Percentiles rank a stretch among this genome's conserved stretches.
These are phyloP conservation scores for Molothrus ater DNA, from an alignment of 2,797 vertebrate species.

Conservation along the genomic window DNA sequence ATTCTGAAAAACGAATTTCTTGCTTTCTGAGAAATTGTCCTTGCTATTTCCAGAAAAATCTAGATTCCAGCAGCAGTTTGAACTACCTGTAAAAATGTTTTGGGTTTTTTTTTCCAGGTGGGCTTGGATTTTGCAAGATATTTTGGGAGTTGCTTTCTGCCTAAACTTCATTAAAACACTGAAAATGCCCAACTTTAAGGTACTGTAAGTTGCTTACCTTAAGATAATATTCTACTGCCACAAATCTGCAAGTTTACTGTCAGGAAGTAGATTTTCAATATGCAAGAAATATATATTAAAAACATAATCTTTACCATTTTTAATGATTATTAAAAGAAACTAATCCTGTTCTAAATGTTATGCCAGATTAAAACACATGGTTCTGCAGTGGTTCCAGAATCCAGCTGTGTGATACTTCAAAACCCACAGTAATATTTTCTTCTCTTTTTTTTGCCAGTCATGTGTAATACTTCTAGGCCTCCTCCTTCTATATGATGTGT, in stretches of 20 bases:
- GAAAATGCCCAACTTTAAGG: constrained; percentile 95
- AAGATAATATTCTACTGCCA: neutral
- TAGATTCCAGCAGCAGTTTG: neutral
- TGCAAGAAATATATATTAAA: neutral
- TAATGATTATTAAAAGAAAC: neutral
- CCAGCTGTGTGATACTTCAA: neutral
- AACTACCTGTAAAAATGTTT: neutral
- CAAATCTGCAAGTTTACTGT: neutral
- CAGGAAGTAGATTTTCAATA: neutral
- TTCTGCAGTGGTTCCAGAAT: neutral
- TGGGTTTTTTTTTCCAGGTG: constrained; percentile 78
- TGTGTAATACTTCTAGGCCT: constrained; percentile 94
- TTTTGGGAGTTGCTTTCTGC: constrained; percentile 92
- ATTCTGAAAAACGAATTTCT: neutral
- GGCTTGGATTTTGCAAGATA: constrained; percentile 96
- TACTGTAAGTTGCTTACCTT: constrained; percentile 66
- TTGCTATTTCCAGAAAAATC: neutral
- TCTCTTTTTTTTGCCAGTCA: constrained; percentile 76
- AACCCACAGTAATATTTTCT: neutral
- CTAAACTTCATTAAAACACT: constrained; percentile 95
- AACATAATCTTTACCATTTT: neutral
- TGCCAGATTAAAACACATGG: neutral
- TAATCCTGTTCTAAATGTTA: neutral
- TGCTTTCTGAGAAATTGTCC: neutral
- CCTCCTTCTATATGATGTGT: constrained; percentile 94